Evolutionary conservation across 2,113 vertebrate genomes (phyloP).

Genomic region (Phrynosoma platyrhinos): DNA sequence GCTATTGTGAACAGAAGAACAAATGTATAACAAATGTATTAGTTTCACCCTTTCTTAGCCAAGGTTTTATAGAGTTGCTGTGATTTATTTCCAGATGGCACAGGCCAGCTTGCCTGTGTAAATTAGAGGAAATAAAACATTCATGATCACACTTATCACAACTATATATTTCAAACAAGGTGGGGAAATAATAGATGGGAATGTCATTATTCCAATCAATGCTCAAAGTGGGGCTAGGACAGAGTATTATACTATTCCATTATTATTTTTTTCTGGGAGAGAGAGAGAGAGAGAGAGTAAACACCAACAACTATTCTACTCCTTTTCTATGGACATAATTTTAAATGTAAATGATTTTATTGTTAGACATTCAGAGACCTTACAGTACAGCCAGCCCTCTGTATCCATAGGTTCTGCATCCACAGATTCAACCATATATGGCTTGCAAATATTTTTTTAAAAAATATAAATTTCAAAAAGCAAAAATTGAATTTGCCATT

Average conservation of each 20-base stretch:
- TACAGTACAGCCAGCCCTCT: too few relatives aligned
- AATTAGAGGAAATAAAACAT: background rate
- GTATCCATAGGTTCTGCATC: too few relatives aligned
- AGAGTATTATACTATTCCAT: background rate
- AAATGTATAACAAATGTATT: background rate
- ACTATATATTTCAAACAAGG: background rate
- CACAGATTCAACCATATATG: too few relatives aligned
- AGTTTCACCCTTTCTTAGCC: background rate
- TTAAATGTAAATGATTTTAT: background rate
- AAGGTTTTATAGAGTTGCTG: constrained; percentile 28
- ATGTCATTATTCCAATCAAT: background rate
- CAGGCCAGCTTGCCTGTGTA: constrained; percentile 12
- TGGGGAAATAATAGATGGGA: background rate
- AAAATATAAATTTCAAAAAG: too few relatives aligned
- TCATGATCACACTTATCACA: constrained; percentile 23
- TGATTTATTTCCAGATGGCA: constrained; percentile 33
- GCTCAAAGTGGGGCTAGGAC: background rate
- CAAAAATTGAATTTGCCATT: too few relatives aligned
- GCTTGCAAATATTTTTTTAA: too few relatives aligned
- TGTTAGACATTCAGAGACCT: too few relatives aligned
- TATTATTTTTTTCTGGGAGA: too few relatives aligned
- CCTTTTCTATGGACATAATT: background rate
- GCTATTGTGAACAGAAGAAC: background rate
- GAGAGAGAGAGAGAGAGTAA: too few relatives aligned
- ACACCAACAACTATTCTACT: background rate